A percentile compares a stretch with the other conserved stretches of the same genome.
phyloP scores from a whole-genome alignment of 2,113 vertebrate genomes.

The Cromileptes altivelis region DNA sequence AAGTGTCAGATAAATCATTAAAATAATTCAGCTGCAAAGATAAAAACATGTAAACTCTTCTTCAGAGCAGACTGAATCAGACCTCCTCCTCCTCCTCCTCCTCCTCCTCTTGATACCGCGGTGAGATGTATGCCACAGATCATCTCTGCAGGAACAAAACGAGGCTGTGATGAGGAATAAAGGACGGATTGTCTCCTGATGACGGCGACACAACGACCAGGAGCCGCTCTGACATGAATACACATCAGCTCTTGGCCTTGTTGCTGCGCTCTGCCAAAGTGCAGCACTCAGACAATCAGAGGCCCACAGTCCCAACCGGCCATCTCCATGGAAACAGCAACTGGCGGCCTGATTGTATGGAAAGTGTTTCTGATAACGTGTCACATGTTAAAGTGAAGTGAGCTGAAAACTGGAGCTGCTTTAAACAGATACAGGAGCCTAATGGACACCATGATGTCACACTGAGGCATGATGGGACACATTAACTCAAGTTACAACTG shows the following conservation, averaged over 20 bases:
- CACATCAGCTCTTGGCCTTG: constrained; percentile 48
- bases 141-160: constrained; percentile 47
- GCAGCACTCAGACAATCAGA: constrained; percentile 70
- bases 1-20: constrained; percentile 19
- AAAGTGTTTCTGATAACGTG: constrained; percentile 68
- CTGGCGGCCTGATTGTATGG: constrained; percentile 65
- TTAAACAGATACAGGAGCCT: too few species aligned
- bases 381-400: constrained; percentile 40
- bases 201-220: constrained; percentile 13
- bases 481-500: too few species aligned
- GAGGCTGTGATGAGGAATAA: constrained; percentile 59
- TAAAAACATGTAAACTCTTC: background rate
- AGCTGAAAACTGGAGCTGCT: background rate
- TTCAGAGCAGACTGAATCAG: constrained; percentile 11
- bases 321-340: constrained; percentile 75
- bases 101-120: background rate
- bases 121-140: constrained; percentile 19
- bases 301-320: constrained; percentile 55
- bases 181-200: constrained; percentile 50
- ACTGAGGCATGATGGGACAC: too few species aligned
- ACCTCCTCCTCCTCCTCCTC: constrained; percentile 3
- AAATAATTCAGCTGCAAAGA: constrained; percentile 38
- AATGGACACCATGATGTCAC: too few species aligned
- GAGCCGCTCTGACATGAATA: constrained; percentile 47
- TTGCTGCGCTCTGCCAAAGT: constrained; percentile 55